Evolutionary conservation across 2,888 invertebrate species (phyloP).

Genomic region (Coelinius sp.): DNA sequence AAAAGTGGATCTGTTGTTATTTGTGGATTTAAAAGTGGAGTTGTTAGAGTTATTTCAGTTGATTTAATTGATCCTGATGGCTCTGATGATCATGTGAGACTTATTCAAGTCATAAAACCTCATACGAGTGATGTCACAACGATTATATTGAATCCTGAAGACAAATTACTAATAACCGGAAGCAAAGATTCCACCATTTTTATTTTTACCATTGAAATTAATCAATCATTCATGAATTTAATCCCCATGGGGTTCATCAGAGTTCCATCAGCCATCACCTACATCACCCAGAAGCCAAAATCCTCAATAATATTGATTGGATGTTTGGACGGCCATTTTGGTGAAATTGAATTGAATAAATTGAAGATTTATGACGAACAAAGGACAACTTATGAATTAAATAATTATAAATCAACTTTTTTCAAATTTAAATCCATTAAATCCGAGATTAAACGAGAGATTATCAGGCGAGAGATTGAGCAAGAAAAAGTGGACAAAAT

Average conservation of each 20-base stretch:
- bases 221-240: conserved; percentile 71
- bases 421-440: conserved; percentile 76
- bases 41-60: conserved; percentile 74
- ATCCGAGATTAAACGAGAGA: conserved; percentile 74
- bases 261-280: conserved; percentile 76
- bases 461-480: conserved; percentile 75
- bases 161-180: conserved; percentile 71
- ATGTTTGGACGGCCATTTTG: conserved; percentile 73
- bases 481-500: conserved; percentile 73
- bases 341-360: conserved; percentile 71
- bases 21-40: conserved; percentile 81
- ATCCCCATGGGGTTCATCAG: conserved; percentile 79
- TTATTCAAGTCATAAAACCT: conserved; percentile 74
- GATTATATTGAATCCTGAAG: conserved; percentile 75
- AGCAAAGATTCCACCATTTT: conserved; percentile 81
- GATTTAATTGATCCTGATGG: conserved; percentile 43
- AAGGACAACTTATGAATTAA: conserved; percentile 70
- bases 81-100: conserved; percentile 49
- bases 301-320: conserved; percentile 71
- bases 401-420: conserved; percentile 60
- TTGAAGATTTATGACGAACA: conserved; percentile 68
- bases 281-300: conserved; percentile 79
- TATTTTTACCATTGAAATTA: conserved; percentile 73
- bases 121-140: conserved; percentile 77
- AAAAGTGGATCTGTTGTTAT: conserved; percentile 77